These are phyloP conservation scores for Oligia fasciuncula DNA, from an alignment of 2,888 invertebrate species.

Conservation along the genomic window DNA sequence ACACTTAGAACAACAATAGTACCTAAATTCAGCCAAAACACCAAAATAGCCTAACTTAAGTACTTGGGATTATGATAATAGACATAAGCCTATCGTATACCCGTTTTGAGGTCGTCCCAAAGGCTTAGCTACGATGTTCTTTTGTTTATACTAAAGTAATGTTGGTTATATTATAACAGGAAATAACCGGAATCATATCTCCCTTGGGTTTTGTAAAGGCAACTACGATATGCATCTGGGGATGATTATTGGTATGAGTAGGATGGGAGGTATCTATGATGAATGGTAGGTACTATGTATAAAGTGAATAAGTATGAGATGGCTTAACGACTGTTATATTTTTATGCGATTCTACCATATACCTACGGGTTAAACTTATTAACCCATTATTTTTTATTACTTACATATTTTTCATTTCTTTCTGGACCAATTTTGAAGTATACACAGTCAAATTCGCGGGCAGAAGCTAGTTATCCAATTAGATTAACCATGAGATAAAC, in stretches of 20 bases:
- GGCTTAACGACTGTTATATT: background rate
- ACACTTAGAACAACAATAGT: slow-evolving; percentile 9
- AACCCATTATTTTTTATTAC: background rate
- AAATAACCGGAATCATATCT: background rate
- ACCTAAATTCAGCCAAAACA: slow-evolving; percentile 12
- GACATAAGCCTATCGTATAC: background rate
- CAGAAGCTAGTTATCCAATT: background rate
- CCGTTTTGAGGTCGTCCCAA: slow-evolving; percentile 10
- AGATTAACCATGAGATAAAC: background rate
- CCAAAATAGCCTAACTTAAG: slow-evolving; percentile 14
- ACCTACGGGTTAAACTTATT: background rate
- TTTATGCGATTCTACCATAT: background rate
- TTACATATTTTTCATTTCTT: background rate
- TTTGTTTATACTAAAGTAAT: slow-evolving; percentile 31
- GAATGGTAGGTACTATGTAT: too few relatives aligned
- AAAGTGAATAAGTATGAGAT: background rate
- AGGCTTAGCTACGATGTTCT: slow-evolving; percentile 30
- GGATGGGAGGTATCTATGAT: background rate
- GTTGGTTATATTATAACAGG: background rate
- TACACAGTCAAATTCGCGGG: background rate
- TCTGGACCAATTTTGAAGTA: background rate
- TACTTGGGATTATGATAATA: slow-evolving; percentile 35
- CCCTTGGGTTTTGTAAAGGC: background rate
- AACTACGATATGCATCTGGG: background rate
- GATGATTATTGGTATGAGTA: background rate